A percentile compares a stretch with the other conserved stretches of the same genome.
phyloP scores from a whole-genome alignment of 2,888 invertebrate species.

The Sminthurides aquaticus region DNA sequence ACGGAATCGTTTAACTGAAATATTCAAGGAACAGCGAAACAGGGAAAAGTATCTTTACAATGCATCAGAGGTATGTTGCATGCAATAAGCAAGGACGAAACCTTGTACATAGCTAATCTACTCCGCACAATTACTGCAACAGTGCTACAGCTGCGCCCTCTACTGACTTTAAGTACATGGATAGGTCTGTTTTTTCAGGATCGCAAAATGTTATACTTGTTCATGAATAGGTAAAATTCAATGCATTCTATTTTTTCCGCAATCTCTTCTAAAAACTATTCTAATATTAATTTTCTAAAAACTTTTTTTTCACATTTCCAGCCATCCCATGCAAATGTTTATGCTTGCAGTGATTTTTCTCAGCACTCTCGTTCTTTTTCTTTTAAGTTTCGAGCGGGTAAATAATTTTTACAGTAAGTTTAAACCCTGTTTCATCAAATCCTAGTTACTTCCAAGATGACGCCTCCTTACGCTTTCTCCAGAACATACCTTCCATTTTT shows the following conservation, averaged over 20 bases:
- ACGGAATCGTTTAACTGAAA: constrained; percentile 29
- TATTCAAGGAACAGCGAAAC: constrained; percentile 29
- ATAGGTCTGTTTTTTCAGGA: constrained; percentile 17
- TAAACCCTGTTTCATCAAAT: too few relatives aligned
- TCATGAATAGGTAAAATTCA: constrained; percentile 29
- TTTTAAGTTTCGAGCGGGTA: constrained; percentile 36
- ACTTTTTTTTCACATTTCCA: too few relatives aligned
- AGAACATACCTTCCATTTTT: too few relatives aligned
- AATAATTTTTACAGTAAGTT: constrained; percentile 29
- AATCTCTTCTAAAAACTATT: neutral
- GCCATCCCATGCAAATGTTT: constrained; percentile 19
- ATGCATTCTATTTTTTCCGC: neutral
- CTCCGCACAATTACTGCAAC: too few relatives aligned
- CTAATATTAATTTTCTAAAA: too few relatives aligned
- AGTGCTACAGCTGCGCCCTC: too few relatives aligned
- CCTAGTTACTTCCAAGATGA: too few relatives aligned
- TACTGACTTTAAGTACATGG: too few relatives aligned
- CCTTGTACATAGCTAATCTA: neutral
- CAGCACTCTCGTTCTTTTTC: constrained; percentile 36
- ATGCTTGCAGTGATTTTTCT: constrained; percentile 36
- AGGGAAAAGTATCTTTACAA: constrained; percentile 36
- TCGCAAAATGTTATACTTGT: constrained; percentile 34
- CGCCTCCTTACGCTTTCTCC: too few relatives aligned
- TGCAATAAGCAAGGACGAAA: neutral
- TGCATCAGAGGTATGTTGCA: constrained; percentile 20